Conservation (phyloP, 2,888 invertebrate genomes). For the Epirrhoe alternata region DNA sequence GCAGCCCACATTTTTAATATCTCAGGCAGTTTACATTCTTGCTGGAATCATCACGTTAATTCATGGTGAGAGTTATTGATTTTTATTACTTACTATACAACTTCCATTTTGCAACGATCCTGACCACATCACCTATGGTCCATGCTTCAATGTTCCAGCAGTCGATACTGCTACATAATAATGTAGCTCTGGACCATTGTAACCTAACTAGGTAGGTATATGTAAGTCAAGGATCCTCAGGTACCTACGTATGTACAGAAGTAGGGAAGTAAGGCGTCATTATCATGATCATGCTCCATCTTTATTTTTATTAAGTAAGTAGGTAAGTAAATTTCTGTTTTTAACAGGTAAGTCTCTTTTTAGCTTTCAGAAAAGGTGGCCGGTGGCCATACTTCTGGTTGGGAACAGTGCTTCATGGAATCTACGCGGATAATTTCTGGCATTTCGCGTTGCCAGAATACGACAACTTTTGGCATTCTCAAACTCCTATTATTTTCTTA, state of each 20-base stretch:
- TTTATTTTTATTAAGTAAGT: slow-evolving; percentile 1
- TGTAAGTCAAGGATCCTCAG: too few species aligned
- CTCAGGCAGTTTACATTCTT: slow-evolving; percentile 86
- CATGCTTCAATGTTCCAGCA: too few species aligned
- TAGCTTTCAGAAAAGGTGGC: slow-evolving; percentile 89
- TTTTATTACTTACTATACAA: not conserved
- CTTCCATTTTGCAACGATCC: too few species aligned
- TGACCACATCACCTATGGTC: too few species aligned
- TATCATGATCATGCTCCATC: too few species aligned
- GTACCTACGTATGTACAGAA: too few species aligned
- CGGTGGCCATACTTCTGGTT: slow-evolving; percentile 91
- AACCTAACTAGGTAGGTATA: too few species aligned
- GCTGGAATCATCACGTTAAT: slow-evolving; percentile 87
- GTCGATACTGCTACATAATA: too few species aligned
- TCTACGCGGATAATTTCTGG: slow-evolving; percentile 88
- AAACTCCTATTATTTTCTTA: slow-evolving; percentile 89
- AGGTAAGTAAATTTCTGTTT: too few species aligned
- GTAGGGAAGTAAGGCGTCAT: too few species aligned
- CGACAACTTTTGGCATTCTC: slow-evolving; percentile 94
- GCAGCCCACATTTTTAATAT: slow-evolving; percentile 88
- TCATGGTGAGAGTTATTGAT: slow-evolving; percentile 84
- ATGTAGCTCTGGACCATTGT: too few species aligned
- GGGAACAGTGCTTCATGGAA: slow-evolving; percentile 89
- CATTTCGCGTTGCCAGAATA: slow-evolving; percentile 89
- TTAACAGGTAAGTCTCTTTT: slow-evolving; percentile 37